phyloP scores from a whole-genome alignment of 2,888 invertebrate genomes.

The Magallana nippona region DNA sequence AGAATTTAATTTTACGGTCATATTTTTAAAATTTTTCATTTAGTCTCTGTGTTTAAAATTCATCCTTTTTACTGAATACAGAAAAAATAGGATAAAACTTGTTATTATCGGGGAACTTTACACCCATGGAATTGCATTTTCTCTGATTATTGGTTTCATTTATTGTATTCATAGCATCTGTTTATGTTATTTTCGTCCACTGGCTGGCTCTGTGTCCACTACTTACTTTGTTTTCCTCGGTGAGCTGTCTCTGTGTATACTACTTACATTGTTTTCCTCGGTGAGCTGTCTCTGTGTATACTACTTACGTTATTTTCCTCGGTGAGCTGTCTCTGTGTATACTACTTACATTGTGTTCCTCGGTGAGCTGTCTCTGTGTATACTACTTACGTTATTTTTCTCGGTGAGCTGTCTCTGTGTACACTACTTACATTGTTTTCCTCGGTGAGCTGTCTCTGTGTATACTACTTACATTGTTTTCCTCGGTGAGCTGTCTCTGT shows the following conservation, averaged over 20 bases:
- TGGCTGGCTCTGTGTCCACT: background rate
- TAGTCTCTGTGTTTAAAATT: too few species aligned
- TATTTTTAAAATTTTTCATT: too few species aligned
- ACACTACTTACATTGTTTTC: constrained; percentile 68
- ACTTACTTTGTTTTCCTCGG: constrained; percentile 68
- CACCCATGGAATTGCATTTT: too few species aligned
- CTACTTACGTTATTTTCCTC: constrained; percentile 68
- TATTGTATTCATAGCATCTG: too few species aligned
- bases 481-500: constrained; percentile 58
- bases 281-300: constrained; percentile 55
- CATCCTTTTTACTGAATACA: too few species aligned
- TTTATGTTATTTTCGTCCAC: too few species aligned
- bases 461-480: constrained; percentile 67
- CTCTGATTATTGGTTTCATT: too few species aligned
- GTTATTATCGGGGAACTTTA: too few species aligned
- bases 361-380: constrained; percentile 56
- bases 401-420: constrained; percentile 56
- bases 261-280: constrained; percentile 68
- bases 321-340: constrained; percentile 55
- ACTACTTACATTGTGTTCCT: constrained; percentile 68
- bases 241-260: constrained; percentile 55
- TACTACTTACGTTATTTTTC: constrained; percentile 67
- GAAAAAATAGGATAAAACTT: too few species aligned
- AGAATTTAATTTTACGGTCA: too few species aligned
- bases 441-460: constrained; percentile 56